Evolutionary conservation across 2,888 invertebrate species (phyloP).

Genomic region (Ennomos quercinarius): DNA sequence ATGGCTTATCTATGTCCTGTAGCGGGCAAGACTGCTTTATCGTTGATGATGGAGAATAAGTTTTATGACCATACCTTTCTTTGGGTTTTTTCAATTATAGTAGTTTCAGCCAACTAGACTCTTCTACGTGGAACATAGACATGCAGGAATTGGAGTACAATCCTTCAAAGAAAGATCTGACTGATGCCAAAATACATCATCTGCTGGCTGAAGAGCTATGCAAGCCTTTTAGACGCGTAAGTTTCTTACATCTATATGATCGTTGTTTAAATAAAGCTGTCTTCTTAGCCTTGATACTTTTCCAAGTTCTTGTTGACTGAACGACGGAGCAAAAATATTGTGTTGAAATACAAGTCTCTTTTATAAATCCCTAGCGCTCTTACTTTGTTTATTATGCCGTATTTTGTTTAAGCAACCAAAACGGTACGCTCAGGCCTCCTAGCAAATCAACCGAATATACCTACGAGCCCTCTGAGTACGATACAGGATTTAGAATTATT

Average conservation of each 20-base stretch:
- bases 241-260: slow-evolving; percentile 49
- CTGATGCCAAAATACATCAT: slow-evolving; percentile 97
- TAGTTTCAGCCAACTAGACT: slow-evolving; percentile 93
- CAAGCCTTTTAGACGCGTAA: slow-evolving; percentile 94
- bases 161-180: slow-evolving; percentile 95
- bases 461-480: too few relatives aligned
- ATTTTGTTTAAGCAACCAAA: too few relatives aligned
- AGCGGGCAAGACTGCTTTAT: not conserved
- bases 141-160: slow-evolving; percentile 97
- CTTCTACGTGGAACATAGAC: slow-evolving; percentile 95
- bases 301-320: not conserved
- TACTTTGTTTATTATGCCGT: too few relatives aligned
- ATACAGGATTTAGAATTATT: too few relatives aligned
- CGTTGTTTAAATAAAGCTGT: too few relatives aligned
- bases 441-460: too few relatives aligned
- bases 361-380: too few relatives aligned
- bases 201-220: slow-evolving; percentile 94
- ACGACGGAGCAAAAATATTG: too few relatives aligned
- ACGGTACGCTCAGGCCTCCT: too few relatives aligned
- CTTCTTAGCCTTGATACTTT: not conserved
- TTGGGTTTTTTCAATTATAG: slow-evolving; percentile 28
- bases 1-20: not conserved
- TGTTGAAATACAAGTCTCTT: too few relatives aligned
- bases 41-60: not conserved
- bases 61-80: not conserved